Conservation (phyloP, 2,797 vertebrate species). For the Mormyrus proboscirostris region DNA sequence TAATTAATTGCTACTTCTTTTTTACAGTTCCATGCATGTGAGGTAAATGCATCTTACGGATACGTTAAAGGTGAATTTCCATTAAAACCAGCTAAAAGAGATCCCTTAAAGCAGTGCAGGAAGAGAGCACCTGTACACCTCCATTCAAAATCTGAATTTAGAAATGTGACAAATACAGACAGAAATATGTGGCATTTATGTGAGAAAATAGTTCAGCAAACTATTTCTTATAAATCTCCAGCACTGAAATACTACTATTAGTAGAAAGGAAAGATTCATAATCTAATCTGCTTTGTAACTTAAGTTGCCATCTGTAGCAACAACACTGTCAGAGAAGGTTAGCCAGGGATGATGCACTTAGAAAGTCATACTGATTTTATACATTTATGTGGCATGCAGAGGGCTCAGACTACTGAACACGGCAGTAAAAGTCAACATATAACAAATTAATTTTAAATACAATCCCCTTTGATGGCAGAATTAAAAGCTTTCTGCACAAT, state of each 20-base stretch:
- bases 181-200: not conserved
- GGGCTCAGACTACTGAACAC: not conserved
- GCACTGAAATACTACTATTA: not conserved
- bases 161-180: not conserved
- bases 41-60: not conserved
- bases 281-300: not conserved
- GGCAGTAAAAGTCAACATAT: not conserved
- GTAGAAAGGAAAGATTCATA: not conserved
- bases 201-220: not conserved
- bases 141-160: not conserved
- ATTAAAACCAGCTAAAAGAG: not conserved
- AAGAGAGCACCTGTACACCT: not conserved
- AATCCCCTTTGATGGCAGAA: not conserved
- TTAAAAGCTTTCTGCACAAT: not conserved
- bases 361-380: slow-evolving; percentile 2
- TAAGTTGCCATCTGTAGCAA: not conserved
- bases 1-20: not conserved
- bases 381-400: not conserved
- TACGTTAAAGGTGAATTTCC: not conserved
- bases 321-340: not conserved
- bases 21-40: not conserved
- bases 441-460: not conserved
- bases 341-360: not conserved
- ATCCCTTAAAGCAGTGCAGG: not conserved
- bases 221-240: not conserved